Evolutionary conservation across 2,113 vertebrate genomes (phyloP).

Genomic region (Monarcha castaneiventris): DNA sequence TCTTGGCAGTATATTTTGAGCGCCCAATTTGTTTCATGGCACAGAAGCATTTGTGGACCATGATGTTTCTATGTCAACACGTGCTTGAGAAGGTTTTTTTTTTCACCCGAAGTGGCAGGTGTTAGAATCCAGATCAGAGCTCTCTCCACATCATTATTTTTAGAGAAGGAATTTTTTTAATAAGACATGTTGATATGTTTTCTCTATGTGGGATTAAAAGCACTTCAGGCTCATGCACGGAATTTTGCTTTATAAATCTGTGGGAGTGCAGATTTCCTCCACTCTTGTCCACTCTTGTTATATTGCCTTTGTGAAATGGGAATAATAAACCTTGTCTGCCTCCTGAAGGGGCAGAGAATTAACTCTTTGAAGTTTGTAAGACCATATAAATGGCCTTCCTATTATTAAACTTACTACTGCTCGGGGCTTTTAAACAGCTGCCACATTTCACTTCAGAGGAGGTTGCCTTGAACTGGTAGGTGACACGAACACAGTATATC

Average conservation of each 20-base stretch:
- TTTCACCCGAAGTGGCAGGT: constrained; percentile 33
- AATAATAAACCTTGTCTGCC: constrained; percentile 61
- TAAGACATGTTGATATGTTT: constrained; percentile 53
- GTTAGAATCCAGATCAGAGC: constrained; percentile 45
- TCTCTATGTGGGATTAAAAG: constrained; percentile 45
- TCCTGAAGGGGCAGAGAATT: constrained; percentile 57
- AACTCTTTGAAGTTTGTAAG: constrained; percentile 64
- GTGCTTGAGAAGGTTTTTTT: constrained; percentile 13
- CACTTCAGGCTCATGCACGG: constrained; percentile 8
- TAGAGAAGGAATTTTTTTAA: constrained; percentile 27
- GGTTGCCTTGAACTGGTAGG: constrained; percentile 42
- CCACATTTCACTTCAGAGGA: constrained; percentile 56
- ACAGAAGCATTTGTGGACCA: constrained; percentile 37
- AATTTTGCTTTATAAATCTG: constrained; percentile 50
- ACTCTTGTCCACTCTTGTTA: constrained; percentile 56
- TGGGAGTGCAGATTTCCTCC: constrained; percentile 49
- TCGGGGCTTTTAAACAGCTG: constrained; percentile 42
- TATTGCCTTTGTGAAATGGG: constrained; percentile 65
- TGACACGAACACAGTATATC: constrained; percentile 25
- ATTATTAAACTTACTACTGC: constrained; percentile 44
- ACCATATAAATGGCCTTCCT: constrained; percentile 53
- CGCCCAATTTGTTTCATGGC: constrained; percentile 45
- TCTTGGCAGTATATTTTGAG: constrained; percentile 45
- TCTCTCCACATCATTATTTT: constrained; percentile 46
- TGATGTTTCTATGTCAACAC: constrained; percentile 61